Conservation (phyloP, 2,797 vertebrate species). For the Gymnocypris eckloni region DNA sequence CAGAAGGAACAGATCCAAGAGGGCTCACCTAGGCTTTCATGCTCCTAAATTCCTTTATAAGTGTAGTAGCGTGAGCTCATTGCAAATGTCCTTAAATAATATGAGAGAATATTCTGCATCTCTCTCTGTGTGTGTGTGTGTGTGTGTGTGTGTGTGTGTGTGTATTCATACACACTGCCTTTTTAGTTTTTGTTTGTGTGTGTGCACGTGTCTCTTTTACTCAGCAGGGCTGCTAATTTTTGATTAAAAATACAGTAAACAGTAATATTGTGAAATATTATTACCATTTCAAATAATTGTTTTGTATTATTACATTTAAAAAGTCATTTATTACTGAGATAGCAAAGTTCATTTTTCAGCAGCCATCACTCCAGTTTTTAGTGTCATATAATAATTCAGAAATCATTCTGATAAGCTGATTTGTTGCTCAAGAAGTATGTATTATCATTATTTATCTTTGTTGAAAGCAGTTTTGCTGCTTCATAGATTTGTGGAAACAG, state of each 20-base stretch:
- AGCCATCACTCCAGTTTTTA: background rate
- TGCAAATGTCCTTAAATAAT: slow-evolving; percentile 2
- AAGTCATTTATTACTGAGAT: background rate
- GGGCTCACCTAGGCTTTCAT: slow-evolving; percentile 18
- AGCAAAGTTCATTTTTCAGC: background rate
- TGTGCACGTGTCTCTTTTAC: background rate
- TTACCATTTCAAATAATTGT: background rate
- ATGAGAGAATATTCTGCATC: background rate
- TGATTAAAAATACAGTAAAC: background rate
- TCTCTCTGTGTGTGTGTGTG: background rate
- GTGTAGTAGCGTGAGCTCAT: slow-evolving; percentile 9
- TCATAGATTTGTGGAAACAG: background rate
- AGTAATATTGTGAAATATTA: background rate
- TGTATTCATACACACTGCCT: background rate
- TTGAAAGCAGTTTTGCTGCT: background rate
- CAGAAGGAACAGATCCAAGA: slow-evolving; percentile 26
- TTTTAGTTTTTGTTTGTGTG: background rate
- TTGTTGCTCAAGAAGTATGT: background rate
- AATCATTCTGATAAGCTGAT: background rate
- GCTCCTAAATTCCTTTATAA: background rate
- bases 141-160: background rate
- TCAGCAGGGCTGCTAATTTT: background rate
- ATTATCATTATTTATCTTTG: background rate
- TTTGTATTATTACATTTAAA: background rate
- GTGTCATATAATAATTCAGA: background rate